These are phyloP conservation scores for Leptinotarsa tumamoca DNA, from an alignment of 2,888 invertebrate species.

Conservation along the genomic window DNA sequence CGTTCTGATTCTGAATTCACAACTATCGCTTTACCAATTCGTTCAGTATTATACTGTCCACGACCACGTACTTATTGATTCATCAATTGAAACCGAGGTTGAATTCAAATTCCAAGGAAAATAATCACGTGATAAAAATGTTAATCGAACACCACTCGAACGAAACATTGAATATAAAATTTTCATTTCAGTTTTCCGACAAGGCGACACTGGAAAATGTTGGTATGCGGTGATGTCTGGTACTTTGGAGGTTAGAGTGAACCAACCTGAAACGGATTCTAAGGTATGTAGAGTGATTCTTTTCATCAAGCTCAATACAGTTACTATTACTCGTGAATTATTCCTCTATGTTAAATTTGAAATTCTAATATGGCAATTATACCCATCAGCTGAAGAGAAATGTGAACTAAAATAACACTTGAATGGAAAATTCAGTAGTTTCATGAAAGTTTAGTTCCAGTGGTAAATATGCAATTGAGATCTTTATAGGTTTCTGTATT, in stretches of 20 bases:
- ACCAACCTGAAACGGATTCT: slow-evolving; percentile 70
- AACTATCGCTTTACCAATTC: neutral
- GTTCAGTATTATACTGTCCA: neutral
- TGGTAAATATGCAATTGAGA: too few relatives aligned
- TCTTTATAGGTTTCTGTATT: too few relatives aligned
- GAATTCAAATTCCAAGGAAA: neutral
- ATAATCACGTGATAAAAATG: neutral
- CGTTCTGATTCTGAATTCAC: too few relatives aligned
- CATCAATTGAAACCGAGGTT: neutral
- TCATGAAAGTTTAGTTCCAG: too few relatives aligned
- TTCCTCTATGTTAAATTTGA: neutral
- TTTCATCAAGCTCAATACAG: neutral
- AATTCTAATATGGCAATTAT: neutral
- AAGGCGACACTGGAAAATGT: slow-evolving; percentile 82
- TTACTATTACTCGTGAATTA: neutral
- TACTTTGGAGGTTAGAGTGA: slow-evolving; percentile 76
- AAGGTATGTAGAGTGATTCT: slow-evolving; percentile 68
- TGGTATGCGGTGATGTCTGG: slow-evolving; percentile 84
- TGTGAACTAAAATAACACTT: too few relatives aligned
- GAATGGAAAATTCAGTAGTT: too few relatives aligned
- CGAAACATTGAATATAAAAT: slow-evolving; percentile 20
- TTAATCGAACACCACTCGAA: neutral
- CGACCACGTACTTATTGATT: neutral
- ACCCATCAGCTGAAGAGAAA: too few relatives aligned
- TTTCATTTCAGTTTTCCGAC: slow-evolving; percentile 75